A percentile compares a stretch with the other conserved stretches of the same genome.
phyloP scores from a whole-genome alignment of 2,888 invertebrate genomes.

The Polylopha cassiicola region DNA sequence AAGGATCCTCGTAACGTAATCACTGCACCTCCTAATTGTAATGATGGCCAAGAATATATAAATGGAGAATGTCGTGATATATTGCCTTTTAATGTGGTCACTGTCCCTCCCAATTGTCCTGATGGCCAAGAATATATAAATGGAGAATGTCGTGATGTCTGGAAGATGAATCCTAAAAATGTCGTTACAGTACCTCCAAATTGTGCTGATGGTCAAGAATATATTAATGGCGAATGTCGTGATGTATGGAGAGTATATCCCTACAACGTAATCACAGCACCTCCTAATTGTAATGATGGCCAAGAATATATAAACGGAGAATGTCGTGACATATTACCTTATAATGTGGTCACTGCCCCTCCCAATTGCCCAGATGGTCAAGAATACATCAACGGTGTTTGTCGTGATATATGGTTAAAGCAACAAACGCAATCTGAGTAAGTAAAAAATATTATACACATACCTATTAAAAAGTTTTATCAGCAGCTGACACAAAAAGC shows the following conservation, averaged over 20 bases:
- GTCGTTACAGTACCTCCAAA: slow-evolving; percentile 28
- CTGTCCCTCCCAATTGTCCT: slow-evolving; percentile 24
- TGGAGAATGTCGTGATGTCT: slow-evolving; percentile 25
- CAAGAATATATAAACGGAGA: too few species aligned
- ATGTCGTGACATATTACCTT: slow-evolving; percentile 10
- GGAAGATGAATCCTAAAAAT: slow-evolving; percentile 15
- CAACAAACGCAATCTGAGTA: too few species aligned
- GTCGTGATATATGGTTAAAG: slow-evolving; percentile 25
- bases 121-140: slow-evolving; percentile 24
- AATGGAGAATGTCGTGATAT: slow-evolving; percentile 25
- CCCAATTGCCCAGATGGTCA: slow-evolving; percentile 24
- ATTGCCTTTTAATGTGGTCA: slow-evolving; percentile 19
- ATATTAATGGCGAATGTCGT: slow-evolving; percentile 38
- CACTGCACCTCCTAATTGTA: slow-evolving; percentile 24
- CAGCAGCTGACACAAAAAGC: too few species aligned
- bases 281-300: too few species aligned
- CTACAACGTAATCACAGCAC: too few species aligned
- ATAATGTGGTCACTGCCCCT: slow-evolving; percentile 31
- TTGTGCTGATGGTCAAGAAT: slow-evolving; percentile 30
- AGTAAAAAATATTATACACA: too few species aligned
- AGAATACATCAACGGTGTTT: slow-evolving; percentile 23
- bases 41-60: slow-evolving; percentile 21
- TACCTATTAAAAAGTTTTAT: too few species aligned
- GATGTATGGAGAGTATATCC: too few species aligned
- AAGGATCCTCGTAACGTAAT: slow-evolving; percentile 4